Evolutionary conservation across 2,797 vertebrate genomes (phyloP).

Genomic region (Ctenosaura bakeri): DNA sequence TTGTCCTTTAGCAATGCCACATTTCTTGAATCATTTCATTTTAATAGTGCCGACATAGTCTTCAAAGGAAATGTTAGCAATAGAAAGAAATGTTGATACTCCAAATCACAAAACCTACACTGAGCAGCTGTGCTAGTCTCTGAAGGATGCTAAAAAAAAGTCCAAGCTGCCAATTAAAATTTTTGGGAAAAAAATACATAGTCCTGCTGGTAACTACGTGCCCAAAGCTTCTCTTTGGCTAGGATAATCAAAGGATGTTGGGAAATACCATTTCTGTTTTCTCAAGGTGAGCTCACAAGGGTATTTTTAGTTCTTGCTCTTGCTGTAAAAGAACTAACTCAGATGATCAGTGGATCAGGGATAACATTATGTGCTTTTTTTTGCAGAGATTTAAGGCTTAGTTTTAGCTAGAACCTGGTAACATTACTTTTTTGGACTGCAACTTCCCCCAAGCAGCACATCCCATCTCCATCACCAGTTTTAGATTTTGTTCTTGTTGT

Average conservation of each 20-base stretch:
- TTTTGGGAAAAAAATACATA: constrained; percentile 3
- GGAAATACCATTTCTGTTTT: not conserved
- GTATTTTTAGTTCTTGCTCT: not conserved
- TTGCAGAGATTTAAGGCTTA: not conserved
- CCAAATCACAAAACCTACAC: constrained; percentile 1
- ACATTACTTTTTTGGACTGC: no score
- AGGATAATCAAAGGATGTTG: not conserved
- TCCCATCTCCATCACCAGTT: no score
- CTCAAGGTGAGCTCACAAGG: not conserved
- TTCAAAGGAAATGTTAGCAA: not conserved
- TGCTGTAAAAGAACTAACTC: not conserved
- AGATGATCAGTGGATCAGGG: not conserved
- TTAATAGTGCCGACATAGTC: not conserved
- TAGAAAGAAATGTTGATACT: not conserved
- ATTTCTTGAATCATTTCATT: constrained; percentile 41
- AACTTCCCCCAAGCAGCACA: no score
- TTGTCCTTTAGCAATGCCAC: not conserved
- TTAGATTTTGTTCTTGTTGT: no score
- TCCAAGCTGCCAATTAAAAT: not conserved
- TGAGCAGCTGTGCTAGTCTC: not conserved
- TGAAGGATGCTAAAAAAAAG: not conserved
- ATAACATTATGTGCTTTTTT: not conserved
- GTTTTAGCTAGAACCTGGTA: not conserved
- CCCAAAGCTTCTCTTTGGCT: not conserved
- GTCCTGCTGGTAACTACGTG: not conserved